Base-by-base conservation (phyloP, 2,888 invertebrate genomes). In the Sphinx pinastri region DNA sequence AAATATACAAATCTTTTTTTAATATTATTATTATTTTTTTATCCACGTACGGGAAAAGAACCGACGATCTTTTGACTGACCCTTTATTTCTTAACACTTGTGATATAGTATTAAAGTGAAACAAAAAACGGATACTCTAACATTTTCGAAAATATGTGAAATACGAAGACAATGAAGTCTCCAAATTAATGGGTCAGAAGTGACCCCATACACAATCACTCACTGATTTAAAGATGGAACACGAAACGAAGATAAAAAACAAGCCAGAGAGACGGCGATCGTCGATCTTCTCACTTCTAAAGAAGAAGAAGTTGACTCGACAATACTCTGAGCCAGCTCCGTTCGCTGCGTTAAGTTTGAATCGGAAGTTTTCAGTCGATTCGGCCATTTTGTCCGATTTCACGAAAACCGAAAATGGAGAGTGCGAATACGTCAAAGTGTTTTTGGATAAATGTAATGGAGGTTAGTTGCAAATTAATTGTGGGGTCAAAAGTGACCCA, bases 291-390 rank as follows among this genome's bases (percentile, higher is more conserved):
- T 89, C 88, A 0, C 74, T 93, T 0, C 70, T 94, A 0, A 88
- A 85, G 70, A 87, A 90, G 76, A 93, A 90, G 81, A 93, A 92
- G 45, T 19, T 93, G 0, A 79, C 84, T 0, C 77, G 93, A 14
- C 93, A 93, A 68, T 76, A 77, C 0, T 93, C 93, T 0, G 92
- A 90, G 49, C 93, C 93, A 0, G 83, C 76, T 0, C 75, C 80
- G 0, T 81, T 81, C 5, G 72, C 79, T 0, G 71, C 75, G 0
- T 73, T 81, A n/a, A 75, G 74, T 0, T 16, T 81, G 16, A 80
- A 82, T 49, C 81, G 93, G 69, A 93, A 93, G 60, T 88, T 78
- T 54, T 93, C 93, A 0, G 87, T 89, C 0, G 93, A 93, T 71
- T 92, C 92, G 0, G 92, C 89, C 0, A 88, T 92, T 45, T 72